phyloP scores from a whole-genome alignment of 2,888 invertebrate genomes.

The Eucera pruinosa region DNA sequence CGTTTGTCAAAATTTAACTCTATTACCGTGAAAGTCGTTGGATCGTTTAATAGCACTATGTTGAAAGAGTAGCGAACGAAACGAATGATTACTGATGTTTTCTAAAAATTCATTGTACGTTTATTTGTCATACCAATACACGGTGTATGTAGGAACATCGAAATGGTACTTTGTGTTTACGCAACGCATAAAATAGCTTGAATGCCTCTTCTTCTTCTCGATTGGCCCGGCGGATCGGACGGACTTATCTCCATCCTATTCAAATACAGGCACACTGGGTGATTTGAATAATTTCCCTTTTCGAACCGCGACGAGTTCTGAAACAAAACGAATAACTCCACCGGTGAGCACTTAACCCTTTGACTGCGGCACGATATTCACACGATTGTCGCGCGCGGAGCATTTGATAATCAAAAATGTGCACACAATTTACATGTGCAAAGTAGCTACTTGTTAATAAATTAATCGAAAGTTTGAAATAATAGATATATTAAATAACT shows the following conservation, averaged over 20 bases:
- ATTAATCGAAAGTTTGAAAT: too few species aligned
- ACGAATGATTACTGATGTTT: slow-evolving; percentile 3
- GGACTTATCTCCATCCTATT: slow-evolving; percentile 12
- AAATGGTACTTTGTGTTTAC: slow-evolving; percentile 44
- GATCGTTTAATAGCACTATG: background rate
- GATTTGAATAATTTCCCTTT: slow-evolving; percentile 82
- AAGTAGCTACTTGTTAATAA: too few species aligned
- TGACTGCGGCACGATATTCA: too few species aligned
- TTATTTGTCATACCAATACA: slow-evolving; percentile 63
- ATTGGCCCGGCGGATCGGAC: background rate
- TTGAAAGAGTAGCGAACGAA: background rate
- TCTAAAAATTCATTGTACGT: slow-evolving; percentile 53
- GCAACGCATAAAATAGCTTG: slow-evolving; percentile 27
- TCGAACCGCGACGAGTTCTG: slow-evolving; percentile 80
- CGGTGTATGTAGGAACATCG: slow-evolving; percentile 65
- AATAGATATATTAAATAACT: too few species aligned
- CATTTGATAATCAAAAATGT: too few species aligned
- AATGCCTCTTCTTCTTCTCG: slow-evolving; percentile 14
- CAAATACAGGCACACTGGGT: slow-evolving; percentile 82
- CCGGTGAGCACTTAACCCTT: too few species aligned
- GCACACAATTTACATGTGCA: too few species aligned
- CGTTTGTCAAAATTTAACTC: background rate
- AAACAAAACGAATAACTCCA: slow-evolving; percentile 33
- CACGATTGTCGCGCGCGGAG: too few species aligned
- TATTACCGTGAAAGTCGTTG: slow-evolving; percentile 22